These are phyloP conservation scores for Penaeus indicus DNA, from an alignment of 1,140 invertebrate species.

Conservation along the genomic window DNA sequence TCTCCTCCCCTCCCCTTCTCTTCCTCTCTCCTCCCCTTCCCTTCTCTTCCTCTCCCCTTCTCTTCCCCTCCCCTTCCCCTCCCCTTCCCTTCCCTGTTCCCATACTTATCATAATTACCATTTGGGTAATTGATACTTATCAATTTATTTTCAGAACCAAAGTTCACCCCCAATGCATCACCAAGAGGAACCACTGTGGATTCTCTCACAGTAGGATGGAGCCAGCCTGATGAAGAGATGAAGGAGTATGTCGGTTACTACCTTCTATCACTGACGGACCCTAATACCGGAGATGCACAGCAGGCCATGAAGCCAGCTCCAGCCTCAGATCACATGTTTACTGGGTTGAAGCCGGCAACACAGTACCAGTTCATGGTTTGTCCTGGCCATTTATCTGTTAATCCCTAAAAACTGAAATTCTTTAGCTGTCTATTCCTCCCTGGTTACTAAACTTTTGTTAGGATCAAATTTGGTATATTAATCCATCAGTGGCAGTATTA, in stretches of 20 bases:
- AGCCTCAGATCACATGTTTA: slow-evolving; percentile 76
- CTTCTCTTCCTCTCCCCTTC: too few relatives aligned
- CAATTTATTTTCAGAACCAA: slow-evolving; percentile 47
- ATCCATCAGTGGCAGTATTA: too few relatives aligned
- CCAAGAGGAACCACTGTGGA: slow-evolving; percentile 52
- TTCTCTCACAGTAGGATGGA: slow-evolving; percentile 63
- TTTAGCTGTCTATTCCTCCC: not conserved
- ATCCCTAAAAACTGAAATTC: not conserved
- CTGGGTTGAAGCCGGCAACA: slow-evolving; percentile 81
- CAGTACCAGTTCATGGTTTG: slow-evolving; percentile 82
- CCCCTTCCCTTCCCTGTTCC: not conserved
- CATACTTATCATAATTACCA: not conserved
- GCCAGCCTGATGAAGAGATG: slow-evolving; percentile 36
- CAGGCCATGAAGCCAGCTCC: slow-evolving; percentile 46
- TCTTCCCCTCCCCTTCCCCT: too few relatives aligned
- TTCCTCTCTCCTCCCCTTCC: too few relatives aligned
- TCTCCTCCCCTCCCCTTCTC: too few relatives aligned
- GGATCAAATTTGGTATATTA: too few relatives aligned
- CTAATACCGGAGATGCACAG: slow-evolving; percentile 50
- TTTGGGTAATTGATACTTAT: not conserved
- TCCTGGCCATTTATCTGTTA: not conserved
- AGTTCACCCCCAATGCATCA: slow-evolving; percentile 58
- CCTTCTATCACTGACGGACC: slow-evolving; percentile 55
- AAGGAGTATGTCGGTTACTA: slow-evolving; percentile 54
- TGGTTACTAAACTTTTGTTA: too few relatives aligned